Evolutionary conservation across 2,797 vertebrate genomes (phyloP).

Genomic region (Gobio occitaniae): DNA sequence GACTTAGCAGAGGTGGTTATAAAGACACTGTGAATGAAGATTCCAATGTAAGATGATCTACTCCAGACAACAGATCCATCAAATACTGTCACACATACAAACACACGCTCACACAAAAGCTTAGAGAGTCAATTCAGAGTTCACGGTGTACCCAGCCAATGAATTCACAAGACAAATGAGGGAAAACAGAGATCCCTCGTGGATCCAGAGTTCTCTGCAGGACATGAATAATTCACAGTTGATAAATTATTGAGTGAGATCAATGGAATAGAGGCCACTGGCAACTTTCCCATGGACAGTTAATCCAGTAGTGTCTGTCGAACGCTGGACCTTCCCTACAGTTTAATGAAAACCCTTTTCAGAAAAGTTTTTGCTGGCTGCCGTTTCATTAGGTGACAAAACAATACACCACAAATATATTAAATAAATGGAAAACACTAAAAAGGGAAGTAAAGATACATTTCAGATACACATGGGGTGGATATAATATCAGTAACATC

Average conservation of each 20-base stretch:
- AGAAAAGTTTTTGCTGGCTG: background rate
- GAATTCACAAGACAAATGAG: constrained; percentile 71
- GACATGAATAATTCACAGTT: constrained; percentile 74
- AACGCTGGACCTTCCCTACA: constrained; percentile 2
- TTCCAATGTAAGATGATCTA: constrained; percentile 43
- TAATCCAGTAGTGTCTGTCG: constrained; percentile 37
- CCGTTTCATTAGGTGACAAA: background rate
- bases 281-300: constrained; percentile 56
- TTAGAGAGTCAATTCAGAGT: constrained; percentile 33
- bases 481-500: background rate
- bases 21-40: constrained; percentile 29
- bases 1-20: constrained; percentile 26
- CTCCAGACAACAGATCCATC: constrained; percentile 40
- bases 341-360: background rate
- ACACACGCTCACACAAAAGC: constrained; percentile 18
- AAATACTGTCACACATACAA: constrained; percentile 28
- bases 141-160: constrained; percentile 22
- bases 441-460: background rate
- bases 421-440: background rate
- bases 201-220: constrained; percentile 80
- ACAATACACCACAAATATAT: background rate
- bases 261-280: constrained; percentile 67
- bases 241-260: constrained; percentile 75
- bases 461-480: background rate
- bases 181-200: constrained; percentile 73